Evolutionary conservation across 2,888 invertebrate species (phyloP).

Genomic region (Sarcophaga caerulescens): DNA sequence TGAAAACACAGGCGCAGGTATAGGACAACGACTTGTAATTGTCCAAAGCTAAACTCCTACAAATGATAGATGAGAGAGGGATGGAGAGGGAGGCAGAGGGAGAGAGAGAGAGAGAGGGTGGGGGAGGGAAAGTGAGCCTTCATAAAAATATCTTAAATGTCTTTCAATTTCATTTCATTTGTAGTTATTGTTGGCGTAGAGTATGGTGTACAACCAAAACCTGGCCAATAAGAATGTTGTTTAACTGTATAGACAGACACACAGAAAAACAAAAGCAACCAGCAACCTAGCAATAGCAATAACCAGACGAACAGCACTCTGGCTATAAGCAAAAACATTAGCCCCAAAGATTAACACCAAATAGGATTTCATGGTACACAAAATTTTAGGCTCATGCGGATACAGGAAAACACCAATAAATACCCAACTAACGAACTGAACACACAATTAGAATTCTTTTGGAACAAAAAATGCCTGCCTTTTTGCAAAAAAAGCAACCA

Average conservation of each 20-base stretch:
- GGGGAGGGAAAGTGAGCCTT: neutral
- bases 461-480: neutral
- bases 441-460: conserved; percentile 34
- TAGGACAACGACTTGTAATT: neutral
- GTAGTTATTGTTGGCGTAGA: neutral
- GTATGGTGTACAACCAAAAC: conserved; percentile 3
- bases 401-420: conserved; percentile 47
- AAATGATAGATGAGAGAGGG: too few species aligned
- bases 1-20: neutral
- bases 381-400: conserved; percentile 52
- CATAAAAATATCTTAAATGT: conserved; percentile 55
- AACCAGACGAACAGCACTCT: neutral
- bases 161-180: conserved; percentile 31
- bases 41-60: too few species aligned
- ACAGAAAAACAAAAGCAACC: neutral
- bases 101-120: too few species aligned
- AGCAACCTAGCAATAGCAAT: neutral
- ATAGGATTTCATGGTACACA: conserved; percentile 65
- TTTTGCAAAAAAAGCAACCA: neutral
- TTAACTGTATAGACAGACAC: neutral
- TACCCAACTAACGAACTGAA: conserved; percentile 33
- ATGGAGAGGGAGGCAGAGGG: too few species aligned
- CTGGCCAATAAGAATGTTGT: neutral
- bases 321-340: conserved; percentile 30
- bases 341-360: conserved; percentile 60